Base-by-base conservation (phyloP, 2,888 invertebrate species). In the Melanostoma scalare region DNA sequence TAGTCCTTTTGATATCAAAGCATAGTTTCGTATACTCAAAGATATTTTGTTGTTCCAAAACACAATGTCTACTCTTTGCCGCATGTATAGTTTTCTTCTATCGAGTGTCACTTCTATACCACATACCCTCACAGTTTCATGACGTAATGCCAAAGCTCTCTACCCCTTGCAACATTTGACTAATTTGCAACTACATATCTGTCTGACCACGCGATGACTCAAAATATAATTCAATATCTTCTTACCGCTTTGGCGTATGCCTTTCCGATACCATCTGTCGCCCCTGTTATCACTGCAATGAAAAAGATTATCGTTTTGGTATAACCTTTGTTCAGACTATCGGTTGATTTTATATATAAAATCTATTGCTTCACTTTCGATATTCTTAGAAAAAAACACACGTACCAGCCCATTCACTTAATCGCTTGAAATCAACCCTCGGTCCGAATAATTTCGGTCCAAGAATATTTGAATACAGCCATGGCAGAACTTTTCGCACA, bases 181-280 rank as follows among this genome's bases (percentile, higher is more conserved):
- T n/a, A n/a, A n/a, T n/a, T 20, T 20, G 20, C 20, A 20, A 1
- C 20, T 20, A 20, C 20, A 20, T 20, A 20, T 20, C 1, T 20
- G 20, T 20, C 20, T 20, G 20, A 20, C 20, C 20, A 20, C 20
- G 20, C 20, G 20, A 20, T 20, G 20, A 20, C 20, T 20, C 20
- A 20, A 20, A 36, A 55, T 3, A 40, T 40, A 35, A 61, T 38
- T 20, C 20, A 20, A 20, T 20, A 20, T 20, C 20, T 30, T 42
- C 86, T 88, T 91, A 94, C 94, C 89, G 94, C 93, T 89, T 93
- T 93, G 0, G 96, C 96, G 88, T 96, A 97, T 30, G 96, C 95
- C 90, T 96, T 97, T 85, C 97, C 97, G 84, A 98, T 94, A 3
- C 97, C 97, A 92, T 97, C 97, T 0, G 97, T 97, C 9, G 96